Percentiles rank a stretch among this genome's conserved stretches.
Evolutionary conservation across 2,113 vertebrate genomes (phyloP).

Genomic region (Canis aureus): DNA sequence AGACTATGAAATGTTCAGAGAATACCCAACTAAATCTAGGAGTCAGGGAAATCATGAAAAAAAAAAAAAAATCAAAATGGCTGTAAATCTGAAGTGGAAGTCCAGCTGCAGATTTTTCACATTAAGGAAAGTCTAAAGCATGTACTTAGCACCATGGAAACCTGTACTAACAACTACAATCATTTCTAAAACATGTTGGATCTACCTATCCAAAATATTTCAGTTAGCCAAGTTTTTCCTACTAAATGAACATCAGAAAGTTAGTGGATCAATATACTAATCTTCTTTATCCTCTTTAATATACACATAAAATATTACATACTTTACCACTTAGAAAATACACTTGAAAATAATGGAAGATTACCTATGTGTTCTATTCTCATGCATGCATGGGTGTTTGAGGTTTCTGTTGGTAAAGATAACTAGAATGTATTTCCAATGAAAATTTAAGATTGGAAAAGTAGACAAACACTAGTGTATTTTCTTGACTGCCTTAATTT

Average conservation of each 20-base stretch:
- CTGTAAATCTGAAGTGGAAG: constrained; percentile 55
- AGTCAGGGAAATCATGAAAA: not conserved
- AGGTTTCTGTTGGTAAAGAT: constrained; percentile 21
- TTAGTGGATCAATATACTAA: not conserved
- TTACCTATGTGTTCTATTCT: constrained; percentile 16
- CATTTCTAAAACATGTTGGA: constrained; percentile 50
- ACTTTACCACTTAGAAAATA: constrained; percentile 16
- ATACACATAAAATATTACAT: not conserved
- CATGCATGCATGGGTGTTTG: not conserved
- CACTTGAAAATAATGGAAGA: not conserved
- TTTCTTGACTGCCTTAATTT: constrained; percentile 44
- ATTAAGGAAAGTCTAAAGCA: constrained; percentile 59
- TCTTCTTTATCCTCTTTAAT: constrained; percentile 33
- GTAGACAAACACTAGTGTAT: not conserved
- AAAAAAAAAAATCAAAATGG: constrained; percentile 35
- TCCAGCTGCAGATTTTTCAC: constrained; percentile 53
- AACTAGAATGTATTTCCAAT: not conserved
- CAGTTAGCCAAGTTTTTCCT: constrained; percentile 28
- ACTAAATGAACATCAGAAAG: constrained; percentile 4
- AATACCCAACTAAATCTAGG: constrained; percentile 22
- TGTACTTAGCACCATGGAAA: constrained; percentile 55
- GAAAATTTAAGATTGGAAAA: constrained; percentile 53
- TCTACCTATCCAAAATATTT: constrained; percentile 10
- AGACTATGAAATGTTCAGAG: constrained; percentile 37
- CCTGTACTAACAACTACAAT: not conserved